Base-by-base conservation (phyloP, 2,888 invertebrate genomes). In the Microdon myrmicae region DNA sequence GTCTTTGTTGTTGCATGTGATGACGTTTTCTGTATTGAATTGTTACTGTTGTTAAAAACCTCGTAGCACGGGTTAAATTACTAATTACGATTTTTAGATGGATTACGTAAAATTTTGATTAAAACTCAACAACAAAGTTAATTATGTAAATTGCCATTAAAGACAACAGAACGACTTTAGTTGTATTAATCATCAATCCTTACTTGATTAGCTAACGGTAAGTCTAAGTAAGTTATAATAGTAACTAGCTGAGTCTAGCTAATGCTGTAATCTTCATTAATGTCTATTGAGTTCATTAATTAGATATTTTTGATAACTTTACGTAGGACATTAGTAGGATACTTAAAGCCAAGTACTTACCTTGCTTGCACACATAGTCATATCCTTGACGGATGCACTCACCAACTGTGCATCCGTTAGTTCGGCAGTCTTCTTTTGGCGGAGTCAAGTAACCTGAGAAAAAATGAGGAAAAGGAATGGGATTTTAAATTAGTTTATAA, bases 301-400 rank as follows among this genome's bases (percentile, higher is more conserved):
- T 4, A 13, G 17, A 38, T 25, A 14, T 43, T 45, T 41, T 7
- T 13, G 19, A 13, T 22, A 16, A 20, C 16, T 28, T 38, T 16
- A 20, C 13, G 2, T 14, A 54, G 20, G 48, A 32, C 38, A 51
- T 31, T 34, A 48, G 8, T 6, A 53, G 4, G 23, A 45, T 6
- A 3, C 25, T n/a, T 35, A 51, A 26, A 51, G 56, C 19, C 56
- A 64, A 28, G 32, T 64, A 78, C 80, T 79, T 78, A 80, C 80
- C 80, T 74, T 78, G 75, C 55, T 75, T 76, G 68, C 80, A 80
- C 23, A 90, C 88, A 82, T 91, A 94, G 73, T 88, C 87, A 61
- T 89, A 89, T 67, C 90, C 89, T 79, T 92, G 90, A 70, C 90
- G 86, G 68, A 93, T 87, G 81, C 93, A 94, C 78, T 90, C 89